Evolutionary conservation across 2,888 invertebrate species (phyloP).

Genomic region (Frankliniella fusca): DNA sequence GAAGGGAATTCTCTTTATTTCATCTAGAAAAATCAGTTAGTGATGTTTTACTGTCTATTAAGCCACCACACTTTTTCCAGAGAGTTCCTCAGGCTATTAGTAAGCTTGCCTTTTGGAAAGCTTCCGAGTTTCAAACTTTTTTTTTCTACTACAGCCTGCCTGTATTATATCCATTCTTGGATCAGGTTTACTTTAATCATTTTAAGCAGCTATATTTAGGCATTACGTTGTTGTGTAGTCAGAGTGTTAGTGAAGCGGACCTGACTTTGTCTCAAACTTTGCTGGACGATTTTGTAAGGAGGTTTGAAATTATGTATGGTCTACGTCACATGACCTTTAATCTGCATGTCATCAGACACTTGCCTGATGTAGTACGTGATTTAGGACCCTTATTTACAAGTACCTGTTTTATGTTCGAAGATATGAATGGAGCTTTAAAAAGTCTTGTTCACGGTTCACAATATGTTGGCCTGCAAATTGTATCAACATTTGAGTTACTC

Average conservation of each 20-base stretch:
- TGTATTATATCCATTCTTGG: not conserved
- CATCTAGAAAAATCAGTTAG: not conserved
- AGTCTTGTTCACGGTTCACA: not conserved
- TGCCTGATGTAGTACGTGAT: not conserved
- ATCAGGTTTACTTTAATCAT: not conserved
- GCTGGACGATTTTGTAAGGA: not conserved
- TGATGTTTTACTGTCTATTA: not conserved
- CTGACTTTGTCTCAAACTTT: not conserved
- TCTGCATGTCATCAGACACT: not conserved
- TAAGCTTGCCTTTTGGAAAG: too few relatives aligned
- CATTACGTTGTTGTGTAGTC: not conserved
- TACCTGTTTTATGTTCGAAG: not conserved
- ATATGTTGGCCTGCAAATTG: not conserved
- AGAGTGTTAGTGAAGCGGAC: not conserved
- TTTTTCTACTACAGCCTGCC: not conserved
- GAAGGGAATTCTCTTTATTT: not conserved
- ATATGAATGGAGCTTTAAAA: not conserved
- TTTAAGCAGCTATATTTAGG: not conserved
- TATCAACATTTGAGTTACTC: not conserved
- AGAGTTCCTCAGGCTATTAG: not conserved
- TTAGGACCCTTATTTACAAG: not conserved
- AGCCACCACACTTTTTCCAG: not conserved
- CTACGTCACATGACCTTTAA: not conserved
- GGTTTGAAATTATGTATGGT: not conserved
- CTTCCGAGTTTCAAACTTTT: not conserved